Conservation (phyloP, 2,888 invertebrate genomes). For the Habrosyne pyritoides region DNA sequence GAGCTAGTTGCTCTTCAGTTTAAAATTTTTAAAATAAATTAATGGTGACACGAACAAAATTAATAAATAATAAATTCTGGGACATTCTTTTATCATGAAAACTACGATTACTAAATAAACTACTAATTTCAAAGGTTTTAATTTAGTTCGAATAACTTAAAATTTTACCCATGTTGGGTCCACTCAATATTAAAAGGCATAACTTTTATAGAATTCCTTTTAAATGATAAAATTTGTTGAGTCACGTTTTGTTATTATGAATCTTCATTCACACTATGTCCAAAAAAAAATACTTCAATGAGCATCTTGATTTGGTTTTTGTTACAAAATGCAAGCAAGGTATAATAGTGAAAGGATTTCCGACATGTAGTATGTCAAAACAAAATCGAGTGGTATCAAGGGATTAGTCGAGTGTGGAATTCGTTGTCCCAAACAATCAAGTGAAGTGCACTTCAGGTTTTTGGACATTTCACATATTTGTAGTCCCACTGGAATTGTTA, state of each 20-base stretch:
- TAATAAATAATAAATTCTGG: too few relatives aligned
- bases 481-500: slow-evolving; percentile 16
- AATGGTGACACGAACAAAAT: too few relatives aligned
- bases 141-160: too few relatives aligned
- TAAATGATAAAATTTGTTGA: slow-evolving; percentile 38
- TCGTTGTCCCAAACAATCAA: slow-evolving; percentile 41
- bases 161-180: not conserved
- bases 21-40: too few relatives aligned
- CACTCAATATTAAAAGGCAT: not conserved
- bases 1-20: too few relatives aligned
- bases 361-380: slow-evolving; percentile 77
- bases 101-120: not conserved
- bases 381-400: slow-evolving; percentile 80
- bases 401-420: slow-evolving; percentile 61
- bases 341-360: slow-evolving; percentile 53
- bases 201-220: slow-evolving; percentile 19
- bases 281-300: slow-evolving; percentile 58
- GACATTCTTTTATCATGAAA: too few relatives aligned
- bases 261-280: slow-evolving; percentile 54
- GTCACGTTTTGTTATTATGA: slow-evolving; percentile 60
- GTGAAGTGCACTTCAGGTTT: slow-evolving; percentile 36
- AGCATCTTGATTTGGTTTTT: slow-evolving; percentile 52
- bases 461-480: slow-evolving; percentile 23
- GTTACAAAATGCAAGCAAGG: slow-evolving; percentile 42
- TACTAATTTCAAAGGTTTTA: too few relatives aligned